Conservation (phyloP, 2,113 vertebrate species). For the Campylorhamphus procurvoides region DNA sequence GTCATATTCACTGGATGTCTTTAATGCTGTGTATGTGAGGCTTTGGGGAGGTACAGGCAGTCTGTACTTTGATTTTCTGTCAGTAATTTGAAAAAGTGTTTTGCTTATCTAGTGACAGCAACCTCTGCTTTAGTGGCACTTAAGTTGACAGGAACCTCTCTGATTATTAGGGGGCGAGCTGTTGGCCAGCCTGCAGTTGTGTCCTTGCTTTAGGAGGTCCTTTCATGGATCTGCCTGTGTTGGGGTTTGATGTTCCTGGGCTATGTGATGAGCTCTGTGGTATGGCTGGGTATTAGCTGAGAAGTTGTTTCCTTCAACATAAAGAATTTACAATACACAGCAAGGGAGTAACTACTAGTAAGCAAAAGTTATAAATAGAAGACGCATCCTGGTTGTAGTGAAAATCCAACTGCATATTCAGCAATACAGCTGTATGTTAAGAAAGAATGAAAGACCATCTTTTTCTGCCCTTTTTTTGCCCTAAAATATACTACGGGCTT, state of each 20-base stretch:
- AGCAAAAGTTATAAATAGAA: background rate
- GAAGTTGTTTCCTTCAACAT: accelerated
- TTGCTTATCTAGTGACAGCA: background rate
- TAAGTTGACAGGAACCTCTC: background rate
- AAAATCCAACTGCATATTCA: background rate
- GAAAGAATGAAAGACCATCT: background rate
- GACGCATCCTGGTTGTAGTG: background rate
- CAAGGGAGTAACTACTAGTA: background rate
- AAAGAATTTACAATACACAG: accelerated
- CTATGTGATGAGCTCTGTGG: accelerated
- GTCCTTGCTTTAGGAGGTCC: background rate
- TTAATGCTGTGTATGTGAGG: background rate
- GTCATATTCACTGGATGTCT: background rate
- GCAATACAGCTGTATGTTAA: background rate
- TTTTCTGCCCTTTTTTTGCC: background rate
- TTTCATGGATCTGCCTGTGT: accelerated
- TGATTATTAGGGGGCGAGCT: background rate
- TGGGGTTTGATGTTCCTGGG: background rate
- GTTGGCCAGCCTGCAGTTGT: no score
- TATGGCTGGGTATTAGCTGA: background rate
- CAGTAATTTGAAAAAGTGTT: background rate
- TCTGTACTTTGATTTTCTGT: background rate
- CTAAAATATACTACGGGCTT: accelerated
- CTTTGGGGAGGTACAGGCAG: background rate
- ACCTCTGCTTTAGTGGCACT: background rate